phyloP scores from a whole-genome alignment of 2,888 invertebrate species.

The Agelastica alni region DNA sequence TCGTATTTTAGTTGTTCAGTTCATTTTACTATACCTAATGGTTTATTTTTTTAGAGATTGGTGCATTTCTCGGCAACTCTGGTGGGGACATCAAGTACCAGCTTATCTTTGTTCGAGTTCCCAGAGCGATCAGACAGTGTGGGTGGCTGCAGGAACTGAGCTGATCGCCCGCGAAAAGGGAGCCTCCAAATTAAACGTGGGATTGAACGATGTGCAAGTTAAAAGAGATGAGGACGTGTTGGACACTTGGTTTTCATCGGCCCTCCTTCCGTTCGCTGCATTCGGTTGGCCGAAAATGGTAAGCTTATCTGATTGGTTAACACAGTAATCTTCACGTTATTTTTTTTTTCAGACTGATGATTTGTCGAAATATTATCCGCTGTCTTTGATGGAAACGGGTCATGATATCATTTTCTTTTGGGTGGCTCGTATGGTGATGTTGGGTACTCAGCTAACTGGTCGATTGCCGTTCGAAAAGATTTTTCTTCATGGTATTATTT shows the following conservation, averaged over 20 bases:
- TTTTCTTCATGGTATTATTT: slow-evolving; percentile 94
- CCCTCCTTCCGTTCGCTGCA: slow-evolving; percentile 92
- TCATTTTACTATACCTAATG: no score
- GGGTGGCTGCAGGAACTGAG: slow-evolving; percentile 57
- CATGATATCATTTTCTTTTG: slow-evolving; percentile 99
- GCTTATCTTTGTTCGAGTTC: slow-evolving; percentile 67
- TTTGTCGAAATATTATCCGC: slow-evolving; percentile 70
- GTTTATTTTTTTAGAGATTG: slow-evolving; percentile 78
- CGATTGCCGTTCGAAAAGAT: slow-evolving; percentile 92
- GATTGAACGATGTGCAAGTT: slow-evolving; percentile 62
- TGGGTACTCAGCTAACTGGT: slow-evolving; percentile 81
- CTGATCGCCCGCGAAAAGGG: slow-evolving; percentile 83
- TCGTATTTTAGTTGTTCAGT: no score
- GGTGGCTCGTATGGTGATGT: slow-evolving; percentile 99
- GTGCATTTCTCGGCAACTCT: slow-evolving; percentile 97
- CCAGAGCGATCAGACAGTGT: slow-evolving; percentile 36
- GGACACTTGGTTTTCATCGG: slow-evolving; percentile 99
- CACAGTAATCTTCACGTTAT: background rate
- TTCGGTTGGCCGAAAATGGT: slow-evolving; percentile 94
- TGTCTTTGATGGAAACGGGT: slow-evolving; percentile 91
- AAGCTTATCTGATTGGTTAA: slow-evolving; percentile 2
- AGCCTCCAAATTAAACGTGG: slow-evolving; percentile 62
- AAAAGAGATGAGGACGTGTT: slow-evolving; percentile 92
- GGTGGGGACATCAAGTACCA: slow-evolving; percentile 99
- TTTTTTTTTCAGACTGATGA: slow-evolving; percentile 60